Conservation (phyloP, 2,888 invertebrate species). For the Diarsia dahlii region DNA sequence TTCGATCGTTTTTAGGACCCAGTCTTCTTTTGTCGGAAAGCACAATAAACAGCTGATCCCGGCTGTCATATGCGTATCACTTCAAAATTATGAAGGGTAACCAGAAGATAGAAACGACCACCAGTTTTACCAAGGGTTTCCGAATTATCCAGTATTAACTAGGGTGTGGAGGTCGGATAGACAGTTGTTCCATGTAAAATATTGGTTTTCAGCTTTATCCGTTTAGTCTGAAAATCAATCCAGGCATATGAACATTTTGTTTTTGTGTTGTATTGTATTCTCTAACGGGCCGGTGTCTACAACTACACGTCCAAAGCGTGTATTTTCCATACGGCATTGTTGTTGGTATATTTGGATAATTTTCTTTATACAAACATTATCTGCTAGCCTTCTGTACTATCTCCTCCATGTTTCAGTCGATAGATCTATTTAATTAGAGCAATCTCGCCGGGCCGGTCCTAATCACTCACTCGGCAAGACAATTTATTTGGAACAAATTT, state of each 20-base stretch:
- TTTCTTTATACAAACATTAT: neutral
- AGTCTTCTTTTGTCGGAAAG: neutral
- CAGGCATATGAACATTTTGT: neutral
- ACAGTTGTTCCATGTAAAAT: neutral
- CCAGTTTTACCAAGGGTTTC: too few relatives aligned
- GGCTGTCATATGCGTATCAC: neutral
- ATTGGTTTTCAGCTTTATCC: neutral
- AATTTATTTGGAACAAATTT: constrained; percentile 60
- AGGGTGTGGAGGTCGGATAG: neutral
- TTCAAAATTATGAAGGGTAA: too few relatives aligned
- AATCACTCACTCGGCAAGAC: constrained; percentile 56
- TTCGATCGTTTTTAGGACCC: neutral
- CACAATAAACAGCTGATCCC: neutral
- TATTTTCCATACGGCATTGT: too few relatives aligned
- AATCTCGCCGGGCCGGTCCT: constrained; percentile 39
- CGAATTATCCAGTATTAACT: too few relatives aligned
- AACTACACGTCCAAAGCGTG: too few relatives aligned
- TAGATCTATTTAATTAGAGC: constrained; percentile 60
- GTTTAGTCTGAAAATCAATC: neutral
- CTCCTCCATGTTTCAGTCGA: constrained; percentile 17
- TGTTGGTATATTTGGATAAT: too few relatives aligned
- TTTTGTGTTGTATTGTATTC: too few relatives aligned
- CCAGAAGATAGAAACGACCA: too few relatives aligned
- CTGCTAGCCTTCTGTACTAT: constrained; percentile 7
- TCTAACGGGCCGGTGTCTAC: too few relatives aligned